A percentile compares a stretch with the other conserved stretches of the same genome.
Evolutionary conservation across 1,140 invertebrate genomes (phyloP).

Genomic region (Chironomus tepperi): DNA sequence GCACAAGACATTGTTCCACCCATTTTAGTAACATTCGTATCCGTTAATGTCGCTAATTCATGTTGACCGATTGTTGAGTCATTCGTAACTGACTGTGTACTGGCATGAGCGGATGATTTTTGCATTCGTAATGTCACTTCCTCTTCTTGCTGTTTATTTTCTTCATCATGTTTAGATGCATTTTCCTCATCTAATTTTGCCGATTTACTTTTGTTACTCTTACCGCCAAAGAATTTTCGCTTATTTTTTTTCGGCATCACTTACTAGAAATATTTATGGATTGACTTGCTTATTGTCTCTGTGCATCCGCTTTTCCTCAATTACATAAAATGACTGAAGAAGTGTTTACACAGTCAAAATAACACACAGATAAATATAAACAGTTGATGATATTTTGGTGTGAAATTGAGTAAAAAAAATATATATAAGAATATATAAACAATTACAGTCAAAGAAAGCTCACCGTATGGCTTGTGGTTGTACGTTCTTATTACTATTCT

Average conservation of each 20-base stretch:
- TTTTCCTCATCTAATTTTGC: background rate
- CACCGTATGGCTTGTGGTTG: no score
- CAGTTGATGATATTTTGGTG: background rate
- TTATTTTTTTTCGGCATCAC: constrained; percentile 12
- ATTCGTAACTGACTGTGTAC: background rate
- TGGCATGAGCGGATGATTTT: background rate
- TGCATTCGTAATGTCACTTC: background rate
- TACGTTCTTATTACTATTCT: no score
- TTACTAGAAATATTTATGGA: background rate
- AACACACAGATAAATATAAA: background rate
- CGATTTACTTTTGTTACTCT: constrained; percentile 5
- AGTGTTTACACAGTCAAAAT: background rate
- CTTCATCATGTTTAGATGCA: background rate
- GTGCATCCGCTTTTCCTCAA: background rate
- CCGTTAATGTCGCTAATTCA: background rate
- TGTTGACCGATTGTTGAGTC: constrained; percentile 10
- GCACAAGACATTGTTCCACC: background rate
- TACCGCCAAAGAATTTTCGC: constrained; percentile 15
- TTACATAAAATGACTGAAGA: constrained; percentile 8
- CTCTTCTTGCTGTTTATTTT: background rate
- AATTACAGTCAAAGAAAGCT: background rate
- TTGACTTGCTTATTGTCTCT: background rate
- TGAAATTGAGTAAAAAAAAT: background rate
- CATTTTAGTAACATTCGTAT: background rate
- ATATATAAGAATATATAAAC: background rate